Percentiles rank a stretch among this genome's conserved stretches.
phyloP scores from a whole-genome alignment of 1,140 invertebrate species.

The Drosophila tropicalis region DNA sequence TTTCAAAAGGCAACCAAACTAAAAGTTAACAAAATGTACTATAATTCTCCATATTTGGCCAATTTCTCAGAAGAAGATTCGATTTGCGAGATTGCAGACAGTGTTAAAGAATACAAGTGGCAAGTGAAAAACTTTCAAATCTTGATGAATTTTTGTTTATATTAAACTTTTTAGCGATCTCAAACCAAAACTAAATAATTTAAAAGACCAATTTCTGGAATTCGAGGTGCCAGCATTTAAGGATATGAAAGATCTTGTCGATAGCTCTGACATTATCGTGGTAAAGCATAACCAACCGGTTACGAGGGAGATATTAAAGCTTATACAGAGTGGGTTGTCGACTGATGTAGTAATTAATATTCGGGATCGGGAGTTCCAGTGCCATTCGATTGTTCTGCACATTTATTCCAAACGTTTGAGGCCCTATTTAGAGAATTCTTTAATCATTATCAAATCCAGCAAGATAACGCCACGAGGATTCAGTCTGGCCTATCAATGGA shows the following conservation, averaged over 20 bases:
- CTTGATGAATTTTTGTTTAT: too few relatives aligned
- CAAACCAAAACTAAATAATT: background rate
- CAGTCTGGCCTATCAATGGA: slow-evolving; percentile 21
- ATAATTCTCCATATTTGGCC: background rate
- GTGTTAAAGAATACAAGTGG: background rate
- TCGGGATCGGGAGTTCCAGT: background rate
- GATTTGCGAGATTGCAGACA: background rate
- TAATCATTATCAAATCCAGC: background rate
- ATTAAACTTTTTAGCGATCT: background rate
- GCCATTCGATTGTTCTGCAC: background rate
- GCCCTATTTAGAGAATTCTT: background rate
- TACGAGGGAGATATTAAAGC: background rate
- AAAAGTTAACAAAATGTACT: background rate
- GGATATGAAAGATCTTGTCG: background rate
- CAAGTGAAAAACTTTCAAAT: background rate
- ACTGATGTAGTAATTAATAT: background rate
- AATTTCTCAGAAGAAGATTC: background rate
- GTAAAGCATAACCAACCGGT: background rate
- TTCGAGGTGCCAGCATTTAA: background rate
- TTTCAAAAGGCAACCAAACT: background rate
- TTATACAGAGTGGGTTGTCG: background rate
- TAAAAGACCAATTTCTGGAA: background rate
- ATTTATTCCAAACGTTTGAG: background rate
- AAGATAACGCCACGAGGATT: background rate
- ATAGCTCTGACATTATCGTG: background rate